Evolutionary conservation across 2,113 vertebrate genomes (phyloP), one percentile per base, ranked within the genome.

Genomic region (Amphiprion percula): DNA sequence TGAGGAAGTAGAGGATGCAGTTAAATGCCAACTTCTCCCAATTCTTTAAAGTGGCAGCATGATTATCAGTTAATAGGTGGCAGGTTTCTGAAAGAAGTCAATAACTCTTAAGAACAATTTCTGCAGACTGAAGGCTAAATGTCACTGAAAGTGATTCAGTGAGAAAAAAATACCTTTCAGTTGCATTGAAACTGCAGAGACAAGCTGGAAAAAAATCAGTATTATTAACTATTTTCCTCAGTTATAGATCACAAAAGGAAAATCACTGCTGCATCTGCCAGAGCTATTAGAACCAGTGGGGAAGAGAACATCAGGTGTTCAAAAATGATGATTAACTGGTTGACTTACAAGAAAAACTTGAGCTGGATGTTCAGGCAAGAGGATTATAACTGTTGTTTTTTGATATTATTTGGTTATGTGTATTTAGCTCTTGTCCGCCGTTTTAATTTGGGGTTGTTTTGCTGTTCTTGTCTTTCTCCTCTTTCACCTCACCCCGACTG

Each of bases 51-150:
- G 47, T 41, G 44, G 3, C 39, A 10, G 16, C 19, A 71, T 61
- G 46, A 39, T 79, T 26, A 50, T 64, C 66, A 33, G 6, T 63
- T 16, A 83, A 50, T 24, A 61, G 39, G 17, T 60, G 52, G 14
- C 41, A 56, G n/a, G 41, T 65, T 68, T 49, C 23, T 39, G 10
- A 26, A 39, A 17, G 56, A 21, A 66, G 14, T 23, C n/a, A 21
- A 53, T 33, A 58, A 49, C 24, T 64, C n/a, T 46, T 16, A 10
- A 26, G 30, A 41, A 60, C 56, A 33, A 41, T 62, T n/a, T 80
- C 16, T 56, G 24, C 47, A 52, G n/a, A 15, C 37, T 75, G 19
- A 64, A 50, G 67, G 73, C 30, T 60, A 54, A 74, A 72, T 30
- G 30, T 50, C 24, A 66, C 3, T 47, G 16, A 72, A 67, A 39